Conservation (phyloP, 2,113 vertebrate species). For the Orientallactaga bullata region DNA sequence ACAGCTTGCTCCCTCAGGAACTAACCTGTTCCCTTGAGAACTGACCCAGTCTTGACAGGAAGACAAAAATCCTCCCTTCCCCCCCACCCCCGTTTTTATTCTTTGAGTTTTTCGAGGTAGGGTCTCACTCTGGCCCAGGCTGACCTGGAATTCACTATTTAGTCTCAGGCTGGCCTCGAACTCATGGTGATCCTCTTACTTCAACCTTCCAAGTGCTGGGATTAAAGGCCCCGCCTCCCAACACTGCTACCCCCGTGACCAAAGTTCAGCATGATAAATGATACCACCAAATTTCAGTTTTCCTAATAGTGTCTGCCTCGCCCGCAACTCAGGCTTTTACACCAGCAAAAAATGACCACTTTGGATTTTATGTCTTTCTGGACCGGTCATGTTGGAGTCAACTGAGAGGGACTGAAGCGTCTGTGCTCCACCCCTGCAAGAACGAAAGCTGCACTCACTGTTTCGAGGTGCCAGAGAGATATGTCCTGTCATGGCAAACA, state of each 20-base stretch:
- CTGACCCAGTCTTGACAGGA: no score
- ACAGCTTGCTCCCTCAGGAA: not conserved
- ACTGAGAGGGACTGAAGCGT: not conserved
- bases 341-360: not conserved
- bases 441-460: not conserved
- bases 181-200: no score
- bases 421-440: not conserved
- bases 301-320: not conserved
- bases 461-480: not conserved
- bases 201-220: no score
- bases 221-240: not conserved
- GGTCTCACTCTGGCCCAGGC: no score
- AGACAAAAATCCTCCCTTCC: not conserved
- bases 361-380: not conserved
- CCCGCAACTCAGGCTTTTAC: not conserved
- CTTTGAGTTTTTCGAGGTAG: no score
- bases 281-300: not conserved
- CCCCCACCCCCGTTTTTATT: no score
- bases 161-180: no score
- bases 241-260: no score
- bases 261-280: not conserved
- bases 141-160: no score
- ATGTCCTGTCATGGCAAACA: not conserved
- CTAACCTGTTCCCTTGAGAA: not conserved
- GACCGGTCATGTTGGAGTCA: not conserved